Percentiles rank a stretch among this genome's conserved stretches.
Conservation (phyloP, 2,797 vertebrate species). For the Pipistrellus pipistrellus region DNA sequence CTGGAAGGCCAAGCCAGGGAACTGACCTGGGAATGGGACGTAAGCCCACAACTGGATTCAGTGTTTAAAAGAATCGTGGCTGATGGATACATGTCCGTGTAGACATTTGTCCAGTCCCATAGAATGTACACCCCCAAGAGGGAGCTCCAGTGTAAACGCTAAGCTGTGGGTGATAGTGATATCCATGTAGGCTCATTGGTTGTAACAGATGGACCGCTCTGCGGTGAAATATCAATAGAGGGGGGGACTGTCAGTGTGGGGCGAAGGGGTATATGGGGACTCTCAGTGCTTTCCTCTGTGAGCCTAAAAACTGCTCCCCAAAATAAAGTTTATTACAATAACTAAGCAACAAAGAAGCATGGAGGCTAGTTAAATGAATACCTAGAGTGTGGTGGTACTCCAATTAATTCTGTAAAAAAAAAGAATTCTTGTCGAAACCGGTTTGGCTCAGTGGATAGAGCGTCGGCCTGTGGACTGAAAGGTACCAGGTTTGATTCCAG, state of each 20-base stretch:
- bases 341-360: neutral
- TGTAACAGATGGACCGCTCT: neutral
- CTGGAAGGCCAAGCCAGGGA: fast-evolving
- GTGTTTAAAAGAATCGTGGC: neutral
- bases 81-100: neutral
- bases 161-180: neutral
- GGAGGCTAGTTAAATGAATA: neutral
- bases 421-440: no score
- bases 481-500: no score
- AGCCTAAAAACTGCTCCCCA: neutral
- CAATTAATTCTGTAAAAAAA: neutral
- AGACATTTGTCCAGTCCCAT: neutral
- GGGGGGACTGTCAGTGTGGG: neutral
- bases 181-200: neutral
- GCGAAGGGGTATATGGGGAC: neutral
- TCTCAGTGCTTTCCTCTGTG: neutral
- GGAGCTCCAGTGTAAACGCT: neutral
- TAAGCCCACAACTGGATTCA: neutral
- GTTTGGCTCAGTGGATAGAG: no score
- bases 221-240: fast-evolving
- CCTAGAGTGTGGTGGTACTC: neutral
- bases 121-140: neutral
- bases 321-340: neutral
- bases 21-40: neutral
- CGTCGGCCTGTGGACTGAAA: no score